Evolutionary conservation across 2,888 invertebrate genomes (phyloP).

Genomic region (Scaptomyza polygonia): DNA sequence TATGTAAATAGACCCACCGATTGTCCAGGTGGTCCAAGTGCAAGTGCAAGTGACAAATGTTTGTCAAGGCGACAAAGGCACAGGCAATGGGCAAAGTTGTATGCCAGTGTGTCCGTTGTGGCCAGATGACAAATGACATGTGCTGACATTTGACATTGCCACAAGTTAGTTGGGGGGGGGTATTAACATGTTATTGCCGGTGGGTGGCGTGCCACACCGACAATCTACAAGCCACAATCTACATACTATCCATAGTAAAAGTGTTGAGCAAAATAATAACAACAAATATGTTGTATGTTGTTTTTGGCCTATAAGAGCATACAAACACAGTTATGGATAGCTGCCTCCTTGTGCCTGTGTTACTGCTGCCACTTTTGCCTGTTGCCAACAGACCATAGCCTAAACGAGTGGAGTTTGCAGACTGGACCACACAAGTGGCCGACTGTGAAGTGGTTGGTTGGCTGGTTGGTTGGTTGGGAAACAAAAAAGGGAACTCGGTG

Average conservation of each 20-base stretch:
- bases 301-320: constrained; percentile 32
- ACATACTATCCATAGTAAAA: constrained; percentile 49
- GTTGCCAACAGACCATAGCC: constrained; percentile 60
- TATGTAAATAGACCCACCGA: not conserved
- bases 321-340: constrained; percentile 52
- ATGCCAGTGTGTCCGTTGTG: constrained; percentile 1
- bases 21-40: constrained; percentile 55
- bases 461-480: not conserved
- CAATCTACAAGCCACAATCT: constrained; percentile 1
- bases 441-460: constrained; percentile 25
- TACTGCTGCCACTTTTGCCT: constrained; percentile 11
- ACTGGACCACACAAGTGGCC: constrained; percentile 69
- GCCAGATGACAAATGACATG: constrained; percentile 69
- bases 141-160: constrained; percentile 75
- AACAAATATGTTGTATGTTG: too few species aligned
- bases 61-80: constrained; percentile 41
- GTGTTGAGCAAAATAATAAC: constrained; percentile 30
- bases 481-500: constrained; percentile 46
- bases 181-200: constrained; percentile 66
- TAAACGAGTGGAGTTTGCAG: constrained; percentile 28
- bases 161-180: constrained; percentile 30
- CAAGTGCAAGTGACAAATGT: constrained; percentile 65
- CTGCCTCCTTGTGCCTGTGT: constrained; percentile 2
- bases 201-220: constrained; percentile 10
- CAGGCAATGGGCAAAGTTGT: constrained; percentile 17